These are phyloP conservation scores for Protosalanx chinensis DNA, from an alignment of 2,797 vertebrate genomes.

Conservation along the genomic window DNA sequence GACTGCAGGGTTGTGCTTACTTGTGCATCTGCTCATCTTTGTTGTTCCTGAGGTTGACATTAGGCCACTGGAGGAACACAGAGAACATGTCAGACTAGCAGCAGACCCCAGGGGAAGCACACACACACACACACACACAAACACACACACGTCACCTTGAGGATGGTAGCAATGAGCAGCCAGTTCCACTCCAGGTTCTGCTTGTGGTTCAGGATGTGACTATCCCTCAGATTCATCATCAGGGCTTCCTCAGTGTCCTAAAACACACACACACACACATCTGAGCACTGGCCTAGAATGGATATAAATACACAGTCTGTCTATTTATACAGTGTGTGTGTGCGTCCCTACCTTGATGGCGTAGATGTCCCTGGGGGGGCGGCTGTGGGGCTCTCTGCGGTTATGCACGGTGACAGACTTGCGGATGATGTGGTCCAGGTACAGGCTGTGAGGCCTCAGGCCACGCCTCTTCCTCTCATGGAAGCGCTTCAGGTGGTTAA, in stretches of 20 bases:
- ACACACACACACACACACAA: background rate
- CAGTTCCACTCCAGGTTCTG: slow-evolving; percentile 98
- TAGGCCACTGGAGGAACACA: slow-evolving; percentile 83
- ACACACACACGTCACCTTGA: slow-evolving; percentile 79
- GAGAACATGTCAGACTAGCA: background rate
- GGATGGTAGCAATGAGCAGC: slow-evolving; percentile 94
- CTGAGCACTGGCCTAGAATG: background rate
- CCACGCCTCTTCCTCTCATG: slow-evolving; percentile 98
- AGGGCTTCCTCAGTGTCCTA: slow-evolving; percentile 97
- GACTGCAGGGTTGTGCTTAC: slow-evolving; percentile 58
- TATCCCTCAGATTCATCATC: slow-evolving; percentile 90
- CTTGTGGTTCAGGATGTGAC: slow-evolving; percentile 96
- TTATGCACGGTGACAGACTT: slow-evolving; percentile 85
- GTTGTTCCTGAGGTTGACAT: slow-evolving; percentile 93
- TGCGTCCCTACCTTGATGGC: slow-evolving; percentile 83
- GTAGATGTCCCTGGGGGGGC: slow-evolving; percentile 91
- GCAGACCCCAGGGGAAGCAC: background rate
- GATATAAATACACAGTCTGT: background rate
- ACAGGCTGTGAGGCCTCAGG: slow-evolving; percentile 91
- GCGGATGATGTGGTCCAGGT: slow-evolving; percentile 95
- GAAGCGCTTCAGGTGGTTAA: slow-evolving; percentile 95
- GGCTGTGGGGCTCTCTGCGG: slow-evolving; percentile 86
- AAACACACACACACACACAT: slow-evolving; percentile 1
- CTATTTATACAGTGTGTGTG: background rate
- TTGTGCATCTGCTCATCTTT: slow-evolving; percentile 99